Evolutionary conservation across 2,888 invertebrate species (phyloP).

Genomic region (Mellilla xanthometata): DNA sequence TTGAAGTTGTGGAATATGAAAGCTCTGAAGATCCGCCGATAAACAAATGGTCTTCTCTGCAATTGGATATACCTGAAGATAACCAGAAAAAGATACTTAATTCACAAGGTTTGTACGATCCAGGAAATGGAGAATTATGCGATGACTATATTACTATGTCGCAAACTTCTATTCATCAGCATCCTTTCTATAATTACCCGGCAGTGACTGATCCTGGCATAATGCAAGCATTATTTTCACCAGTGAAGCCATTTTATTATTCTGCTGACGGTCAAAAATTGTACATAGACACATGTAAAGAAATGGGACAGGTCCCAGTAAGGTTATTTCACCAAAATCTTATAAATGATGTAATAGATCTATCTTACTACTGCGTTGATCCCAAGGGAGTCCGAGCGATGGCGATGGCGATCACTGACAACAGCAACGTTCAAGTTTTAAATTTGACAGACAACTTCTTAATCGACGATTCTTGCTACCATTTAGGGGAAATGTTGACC

Average conservation of each 20-base stretch:
- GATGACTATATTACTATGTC: slow-evolving; percentile 53
- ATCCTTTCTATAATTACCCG: slow-evolving; percentile 62
- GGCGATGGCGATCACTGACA: slow-evolving; percentile 52
- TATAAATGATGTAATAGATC: slow-evolving; percentile 47
- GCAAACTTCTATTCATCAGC: slow-evolving; percentile 52
- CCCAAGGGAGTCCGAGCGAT: slow-evolving; percentile 58
- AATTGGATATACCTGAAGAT: slow-evolving; percentile 34
- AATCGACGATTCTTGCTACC: slow-evolving; percentile 56
- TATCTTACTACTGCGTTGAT: slow-evolving; percentile 61
- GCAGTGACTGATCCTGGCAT: slow-evolving; percentile 64
- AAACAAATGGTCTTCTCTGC: slow-evolving; percentile 62
- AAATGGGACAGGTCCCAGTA: slow-evolving; percentile 56
- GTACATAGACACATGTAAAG: slow-evolving; percentile 56
- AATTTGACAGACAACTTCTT: slow-evolving; percentile 62
- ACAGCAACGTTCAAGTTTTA: slow-evolving; percentile 49
- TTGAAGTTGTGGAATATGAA: slow-evolving; percentile 33
- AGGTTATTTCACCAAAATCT: slow-evolving; percentile 48
- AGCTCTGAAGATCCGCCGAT: slow-evolving; percentile 58
- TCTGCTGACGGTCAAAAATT: slow-evolving; percentile 60
- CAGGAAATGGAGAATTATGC: slow-evolving; percentile 61
- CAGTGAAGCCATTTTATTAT: slow-evolving; percentile 42
- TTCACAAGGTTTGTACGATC: slow-evolving; percentile 46
- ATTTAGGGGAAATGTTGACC: slow-evolving; percentile 58
- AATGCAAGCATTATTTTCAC: slow-evolving; percentile 45
- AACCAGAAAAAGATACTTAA: slow-evolving; percentile 44